Base-by-base conservation (phyloP, 2,797 vertebrate genomes). In the Bucorvus abyssinicus region DNA sequence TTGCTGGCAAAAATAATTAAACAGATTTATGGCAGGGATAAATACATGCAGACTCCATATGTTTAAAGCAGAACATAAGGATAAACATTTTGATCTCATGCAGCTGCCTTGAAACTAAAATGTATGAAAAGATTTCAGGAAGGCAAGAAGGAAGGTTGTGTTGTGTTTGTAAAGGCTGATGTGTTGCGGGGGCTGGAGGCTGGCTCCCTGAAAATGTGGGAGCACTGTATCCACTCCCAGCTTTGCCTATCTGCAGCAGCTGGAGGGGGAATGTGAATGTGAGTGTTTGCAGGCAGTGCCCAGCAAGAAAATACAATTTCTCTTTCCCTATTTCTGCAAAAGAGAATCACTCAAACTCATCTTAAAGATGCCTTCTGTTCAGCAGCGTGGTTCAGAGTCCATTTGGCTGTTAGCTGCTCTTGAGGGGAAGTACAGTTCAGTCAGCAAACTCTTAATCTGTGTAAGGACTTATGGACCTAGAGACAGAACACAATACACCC, bases 341-440 rank as follows among this genome's bases (percentile, higher is more conserved):
- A 84, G 13, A 60, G 20, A 56, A 34, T n/a, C 29, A 29, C 21
- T 64, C 29, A 30, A 45, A 22, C 21, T 10, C 1, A 3, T 63
- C 73, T 57, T 63, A 60, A 76, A 80, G 40, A 38, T 19, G 21
- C 15, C 29, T 61, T 3, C 2, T 34, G 34, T 19, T 90, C 15
- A 71, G 73, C 34, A 84, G 23, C 3, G 8, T 30, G 53, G 47
- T 68, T 89, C 93, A 94, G 81, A 89, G 94, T 85, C 78, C 81
- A 26, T 77, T 53, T 74, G 53, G 29, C 52, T 70, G n/a, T 53
- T 44, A 83, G 47, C 59, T 71, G 27, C 56, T 64, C 10, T 42
- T 1, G 0, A 52, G 36, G 44, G 30, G 52, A 42, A n/a, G 34
- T 47, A 68, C 15, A 78, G 52, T 82, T 90, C 88, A 45, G 47